Percentiles rank a stretch among this genome's conserved stretches.
These are phyloP conservation scores for Drosophila rellima DNA, from an alignment of 2,888 invertebrate genomes.

Conservation along the genomic window DNA sequence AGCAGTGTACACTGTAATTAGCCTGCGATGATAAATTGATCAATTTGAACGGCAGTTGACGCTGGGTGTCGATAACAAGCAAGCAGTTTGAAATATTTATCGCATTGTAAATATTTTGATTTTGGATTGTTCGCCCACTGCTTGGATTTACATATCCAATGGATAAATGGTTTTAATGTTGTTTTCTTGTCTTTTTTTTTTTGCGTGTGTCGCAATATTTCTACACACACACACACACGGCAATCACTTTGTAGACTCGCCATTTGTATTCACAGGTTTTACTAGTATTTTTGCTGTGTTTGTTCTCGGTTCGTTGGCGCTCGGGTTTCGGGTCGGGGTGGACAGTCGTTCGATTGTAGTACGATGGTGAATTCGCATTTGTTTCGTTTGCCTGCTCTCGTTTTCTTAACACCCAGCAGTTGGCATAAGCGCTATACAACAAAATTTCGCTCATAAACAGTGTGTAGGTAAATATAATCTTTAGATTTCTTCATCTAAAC, in stretches of 20 bases:
- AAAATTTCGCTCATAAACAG: conserved; percentile 79
- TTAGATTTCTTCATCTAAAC: not conserved
- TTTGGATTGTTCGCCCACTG: not conserved
- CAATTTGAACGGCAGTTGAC: conserved; percentile 14
- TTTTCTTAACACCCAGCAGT: conserved; percentile 80
- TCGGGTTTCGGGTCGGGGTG: conserved; percentile 11
- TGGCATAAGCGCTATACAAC: conserved; percentile 83
- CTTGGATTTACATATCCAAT: conserved; percentile 8
- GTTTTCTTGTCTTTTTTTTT: not conserved
- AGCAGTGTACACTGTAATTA: not conserved
- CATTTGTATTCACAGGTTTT: conserved; percentile 31
- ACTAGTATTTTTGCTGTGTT: conserved; percentile 21
- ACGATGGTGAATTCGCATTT: conserved; percentile 37
- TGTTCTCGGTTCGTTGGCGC: conserved; percentile 1
- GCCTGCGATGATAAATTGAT: conserved; percentile 4
- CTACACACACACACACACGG: not conserved
- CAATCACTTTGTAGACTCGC: conserved; percentile 4
- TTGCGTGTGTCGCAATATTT: conserved; percentile 5
- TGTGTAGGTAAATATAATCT: conserved; percentile 71
- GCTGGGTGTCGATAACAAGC: conserved; percentile 10
- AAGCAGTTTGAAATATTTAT: conserved; percentile 18
- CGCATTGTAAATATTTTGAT: conserved; percentile 12
- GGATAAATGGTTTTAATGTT: conserved; percentile 2
- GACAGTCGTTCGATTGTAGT: conserved; percentile 1
- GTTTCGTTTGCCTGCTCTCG: conserved; percentile 55